Percentiles rank a stretch among this genome's conserved stretches.
Evolutionary conservation across 2,797 vertebrate species (phyloP).

Genomic region (Calcarius lapponicus): DNA sequence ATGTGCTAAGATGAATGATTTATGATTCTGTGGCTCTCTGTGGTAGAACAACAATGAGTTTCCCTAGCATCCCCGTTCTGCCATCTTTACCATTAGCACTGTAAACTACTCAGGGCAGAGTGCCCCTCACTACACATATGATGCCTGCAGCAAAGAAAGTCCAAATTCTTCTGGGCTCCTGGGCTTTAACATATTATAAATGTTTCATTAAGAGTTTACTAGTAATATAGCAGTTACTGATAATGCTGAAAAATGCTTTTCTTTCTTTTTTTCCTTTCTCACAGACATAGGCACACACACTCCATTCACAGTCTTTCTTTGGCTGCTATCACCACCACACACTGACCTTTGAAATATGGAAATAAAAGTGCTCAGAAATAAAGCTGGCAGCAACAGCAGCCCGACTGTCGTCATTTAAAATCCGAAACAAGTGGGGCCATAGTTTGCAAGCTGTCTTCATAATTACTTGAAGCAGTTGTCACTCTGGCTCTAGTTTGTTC

Average conservation of each 20-base stretch:
- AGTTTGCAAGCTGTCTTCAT: constrained; percentile 80
- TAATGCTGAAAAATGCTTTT: not conserved
- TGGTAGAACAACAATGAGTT: not conserved
- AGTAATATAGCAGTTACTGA: not conserved
- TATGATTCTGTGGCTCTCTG: not conserved
- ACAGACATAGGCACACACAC: not conserved
- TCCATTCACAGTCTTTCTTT: constrained; percentile 53
- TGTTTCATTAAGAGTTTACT: not conserved
- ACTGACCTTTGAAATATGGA: constrained; percentile 81
- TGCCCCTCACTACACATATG: not conserved
- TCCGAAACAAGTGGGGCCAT: constrained; percentile 74
- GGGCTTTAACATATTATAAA: not conserved
- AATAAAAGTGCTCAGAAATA: constrained; percentile 80
- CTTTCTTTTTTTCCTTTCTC: not conserved
- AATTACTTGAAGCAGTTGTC: constrained; percentile 79
- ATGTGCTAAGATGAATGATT: not conserved
- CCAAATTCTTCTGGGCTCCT: not conserved
- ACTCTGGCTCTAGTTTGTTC: constrained; percentile 76
- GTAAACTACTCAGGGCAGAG: not conserved
- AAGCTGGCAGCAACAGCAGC: constrained; percentile 73
- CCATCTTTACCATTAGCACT: not conserved
- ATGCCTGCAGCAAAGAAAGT: not conserved
- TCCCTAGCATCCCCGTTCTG: not conserved
- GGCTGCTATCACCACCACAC: constrained; percentile 52
- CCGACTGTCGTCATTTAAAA: constrained; percentile 72